Conservation (phyloP, 2,113 vertebrate genomes). For the Petroica traversi region DNA sequence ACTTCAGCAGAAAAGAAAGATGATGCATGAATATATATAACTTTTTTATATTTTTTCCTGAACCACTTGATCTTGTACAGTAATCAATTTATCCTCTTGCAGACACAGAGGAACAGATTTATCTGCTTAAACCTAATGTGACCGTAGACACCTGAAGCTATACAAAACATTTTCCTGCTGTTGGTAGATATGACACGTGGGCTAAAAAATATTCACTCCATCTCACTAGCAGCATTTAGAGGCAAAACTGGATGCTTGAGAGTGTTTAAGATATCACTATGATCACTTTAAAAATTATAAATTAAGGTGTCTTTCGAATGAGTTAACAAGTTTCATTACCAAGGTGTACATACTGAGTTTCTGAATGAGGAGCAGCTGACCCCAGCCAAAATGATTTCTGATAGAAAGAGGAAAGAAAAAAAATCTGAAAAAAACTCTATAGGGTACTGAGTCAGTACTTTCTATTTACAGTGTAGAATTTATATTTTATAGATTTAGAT, state of each 20-base stretch:
- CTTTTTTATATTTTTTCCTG: no score
- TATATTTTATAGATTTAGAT: not conserved
- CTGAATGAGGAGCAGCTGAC: not conserved
- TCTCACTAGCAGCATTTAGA: not conserved
- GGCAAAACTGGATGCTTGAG: not conserved
- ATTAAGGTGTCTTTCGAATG: not conserved
- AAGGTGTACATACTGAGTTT: not conserved
- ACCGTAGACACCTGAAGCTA: not conserved
- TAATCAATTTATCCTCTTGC: not conserved
- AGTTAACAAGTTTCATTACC: not conserved
- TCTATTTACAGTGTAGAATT: not conserved
- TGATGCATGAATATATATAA: no score
- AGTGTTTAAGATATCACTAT: not conserved
- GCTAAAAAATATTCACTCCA: not conserved
- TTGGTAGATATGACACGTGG: not conserved
- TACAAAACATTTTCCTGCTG: not conserved
- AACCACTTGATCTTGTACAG: not conserved
- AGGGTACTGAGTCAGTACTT: not conserved
- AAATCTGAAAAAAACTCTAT: rapidly evolving
- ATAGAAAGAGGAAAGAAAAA: not conserved
- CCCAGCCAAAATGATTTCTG: not conserved
- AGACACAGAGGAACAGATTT: not conserved
- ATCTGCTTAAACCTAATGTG: not conserved
- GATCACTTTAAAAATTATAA: not conserved
- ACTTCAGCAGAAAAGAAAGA: not conserved